Evolutionary conservation across 2,113 vertebrate species (phyloP).

Genomic region (Lipotes vexillifer): DNA sequence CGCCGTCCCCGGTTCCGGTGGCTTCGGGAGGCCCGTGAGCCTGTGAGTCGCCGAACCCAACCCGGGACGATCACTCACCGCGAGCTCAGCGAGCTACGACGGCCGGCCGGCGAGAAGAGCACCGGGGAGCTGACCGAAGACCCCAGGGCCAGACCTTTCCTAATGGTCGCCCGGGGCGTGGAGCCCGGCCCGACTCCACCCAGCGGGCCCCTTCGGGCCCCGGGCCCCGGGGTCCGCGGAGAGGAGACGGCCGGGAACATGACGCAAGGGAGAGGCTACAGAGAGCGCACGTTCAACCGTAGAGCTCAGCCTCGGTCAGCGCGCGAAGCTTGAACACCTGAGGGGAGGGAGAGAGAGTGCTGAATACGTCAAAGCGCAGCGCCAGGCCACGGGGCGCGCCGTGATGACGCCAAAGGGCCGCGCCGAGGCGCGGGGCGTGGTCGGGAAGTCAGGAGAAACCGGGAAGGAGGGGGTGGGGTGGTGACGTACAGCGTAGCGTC

Average conservation of each 20-base stretch:
- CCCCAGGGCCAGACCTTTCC: constrained; percentile 65
- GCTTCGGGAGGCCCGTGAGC: not conserved
- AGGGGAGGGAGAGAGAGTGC: not conserved
- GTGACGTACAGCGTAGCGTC: accelerated
- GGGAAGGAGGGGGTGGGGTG: accelerated
- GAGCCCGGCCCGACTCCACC: constrained; percentile 61
- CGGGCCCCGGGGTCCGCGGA: constrained; percentile 73
- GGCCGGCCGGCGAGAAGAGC: constrained; percentile 77
- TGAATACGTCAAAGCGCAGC: not conserved
- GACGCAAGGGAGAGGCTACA: accelerated
- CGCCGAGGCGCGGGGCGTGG: accelerated
- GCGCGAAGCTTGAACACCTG: not conserved
- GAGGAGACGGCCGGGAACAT: constrained; percentile 78
- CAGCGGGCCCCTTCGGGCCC: constrained; percentile 68
- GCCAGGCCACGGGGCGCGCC: accelerated
- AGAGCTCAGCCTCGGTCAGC: accelerated
- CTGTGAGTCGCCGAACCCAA: not conserved
- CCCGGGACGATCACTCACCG: constrained; percentile 70
- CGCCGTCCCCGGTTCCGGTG: not conserved
- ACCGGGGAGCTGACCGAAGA: constrained; percentile 61
- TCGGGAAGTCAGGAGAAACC: accelerated
- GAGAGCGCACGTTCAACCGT: accelerated
- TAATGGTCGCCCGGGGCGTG: constrained; percentile 66
- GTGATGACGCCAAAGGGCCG: accelerated
- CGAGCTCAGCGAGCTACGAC: constrained; percentile 75